Evolutionary conservation across 2,888 invertebrate species (phyloP).

Genomic region (Phortica magna): DNA sequence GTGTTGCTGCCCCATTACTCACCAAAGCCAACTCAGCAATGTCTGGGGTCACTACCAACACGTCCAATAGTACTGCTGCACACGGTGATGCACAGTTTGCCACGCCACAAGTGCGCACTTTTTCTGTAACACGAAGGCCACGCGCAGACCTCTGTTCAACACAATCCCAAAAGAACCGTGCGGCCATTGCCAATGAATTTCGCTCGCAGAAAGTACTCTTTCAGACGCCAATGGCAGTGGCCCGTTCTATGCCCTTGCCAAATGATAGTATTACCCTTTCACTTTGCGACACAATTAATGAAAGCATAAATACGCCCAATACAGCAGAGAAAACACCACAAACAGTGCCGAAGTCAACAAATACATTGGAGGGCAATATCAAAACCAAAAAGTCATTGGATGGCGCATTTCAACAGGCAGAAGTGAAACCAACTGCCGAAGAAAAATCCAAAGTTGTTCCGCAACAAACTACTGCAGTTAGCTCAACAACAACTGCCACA

Average conservation of each 20-base stretch:
- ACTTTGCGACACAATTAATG: slow-evolving; percentile 73
- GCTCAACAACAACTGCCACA: slow-evolving; percentile 23
- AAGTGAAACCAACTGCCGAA: slow-evolving; percentile 26
- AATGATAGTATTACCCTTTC: slow-evolving; percentile 74
- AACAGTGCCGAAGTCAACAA: slow-evolving; percentile 15
- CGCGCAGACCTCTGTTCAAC: slow-evolving; percentile 59
- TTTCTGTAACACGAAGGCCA: slow-evolving; percentile 58
- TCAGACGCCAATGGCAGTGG: slow-evolving; percentile 76
- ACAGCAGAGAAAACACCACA: slow-evolving; percentile 54
- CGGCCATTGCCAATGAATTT: slow-evolving; percentile 71
- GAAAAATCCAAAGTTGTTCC: neutral
- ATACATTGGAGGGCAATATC: slow-evolving; percentile 26
- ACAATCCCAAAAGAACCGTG: slow-evolving; percentile 59
- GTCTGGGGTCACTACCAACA: slow-evolving; percentile 12
- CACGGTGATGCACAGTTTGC: slow-evolving; percentile 64
- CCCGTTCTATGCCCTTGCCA: slow-evolving; percentile 64
- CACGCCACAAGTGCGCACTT: slow-evolving; percentile 73
- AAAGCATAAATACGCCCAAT: slow-evolving; percentile 59
- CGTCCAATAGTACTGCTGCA: neutral
- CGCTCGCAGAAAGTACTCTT: slow-evolving; percentile 77
- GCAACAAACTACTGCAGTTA: neutral
- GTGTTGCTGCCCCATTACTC: slow-evolving; percentile 26
- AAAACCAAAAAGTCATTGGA: slow-evolving; percentile 68
- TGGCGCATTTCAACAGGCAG: slow-evolving; percentile 56
- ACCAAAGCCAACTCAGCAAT: slow-evolving; percentile 32